Percentiles rank a stretch among this genome's conserved stretches.
Evolutionary conservation across 2,113 vertebrate genomes (phyloP).

Genomic region (Grammomys dolichurus): DNA sequence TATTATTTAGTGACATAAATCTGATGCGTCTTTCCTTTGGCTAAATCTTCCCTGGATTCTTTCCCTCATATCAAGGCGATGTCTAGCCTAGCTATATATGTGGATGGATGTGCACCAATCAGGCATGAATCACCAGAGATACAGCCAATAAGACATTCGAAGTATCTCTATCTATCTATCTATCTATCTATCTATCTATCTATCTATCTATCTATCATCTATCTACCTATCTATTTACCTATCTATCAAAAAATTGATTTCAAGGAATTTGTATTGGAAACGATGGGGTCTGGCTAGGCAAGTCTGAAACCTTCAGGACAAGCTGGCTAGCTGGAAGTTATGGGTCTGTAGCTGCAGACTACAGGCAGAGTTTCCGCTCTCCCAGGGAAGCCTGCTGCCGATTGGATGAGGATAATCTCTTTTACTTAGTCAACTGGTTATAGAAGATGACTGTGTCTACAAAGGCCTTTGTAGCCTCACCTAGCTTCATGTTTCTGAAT

Average conservation of each 20-base stretch:
- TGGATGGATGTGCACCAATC: not conserved
- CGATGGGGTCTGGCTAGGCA: not conserved
- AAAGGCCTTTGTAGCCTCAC: not conserved
- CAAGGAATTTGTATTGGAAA: not conserved
- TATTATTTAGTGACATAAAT: not conserved
- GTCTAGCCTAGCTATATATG: not conserved
- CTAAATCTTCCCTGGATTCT: not conserved
- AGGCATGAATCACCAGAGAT: not conserved
- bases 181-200: not conserved
- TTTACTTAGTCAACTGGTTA: not conserved
- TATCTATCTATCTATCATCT: not conserved
- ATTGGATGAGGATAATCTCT: not conserved
- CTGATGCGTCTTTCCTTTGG: not conserved
- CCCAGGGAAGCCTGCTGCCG: conserved; percentile 6
- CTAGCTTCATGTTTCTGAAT: not conserved
- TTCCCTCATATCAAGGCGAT: not conserved
- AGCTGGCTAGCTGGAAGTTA: not conserved
- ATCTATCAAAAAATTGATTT: not conserved
- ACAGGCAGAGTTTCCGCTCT: not conserved
- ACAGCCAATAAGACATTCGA: not conserved
- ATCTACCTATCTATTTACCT: not conserved
- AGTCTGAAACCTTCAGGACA: not conserved
- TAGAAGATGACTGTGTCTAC: not conserved
- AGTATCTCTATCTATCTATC: not conserved
- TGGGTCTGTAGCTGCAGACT: not conserved